These are phyloP conservation scores for Drosophila cognata DNA, from an alignment of 2,888 invertebrate species.

Conservation along the genomic window DNA sequence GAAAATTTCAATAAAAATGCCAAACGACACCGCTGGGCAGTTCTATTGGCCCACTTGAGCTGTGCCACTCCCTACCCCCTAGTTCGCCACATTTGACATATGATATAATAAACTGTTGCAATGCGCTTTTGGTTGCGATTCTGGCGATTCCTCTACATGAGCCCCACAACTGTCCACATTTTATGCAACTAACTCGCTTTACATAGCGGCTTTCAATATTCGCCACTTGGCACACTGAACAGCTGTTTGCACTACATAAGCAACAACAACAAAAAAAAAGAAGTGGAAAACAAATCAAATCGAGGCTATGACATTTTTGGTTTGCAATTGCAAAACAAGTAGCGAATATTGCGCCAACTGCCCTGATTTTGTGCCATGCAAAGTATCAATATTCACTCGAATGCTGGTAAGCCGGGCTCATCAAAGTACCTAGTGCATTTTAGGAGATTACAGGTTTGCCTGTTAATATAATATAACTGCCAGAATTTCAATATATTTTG, in stretches of 20 bases:
- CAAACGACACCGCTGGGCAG: constrained; percentile 26
- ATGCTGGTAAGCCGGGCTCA: not conserved
- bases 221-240: constrained; percentile 6
- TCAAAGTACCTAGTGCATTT: not conserved
- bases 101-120: constrained; percentile 59
- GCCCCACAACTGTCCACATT: constrained; percentile 26
- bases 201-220: constrained; percentile 50
- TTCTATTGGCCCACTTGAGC: constrained; percentile 17
- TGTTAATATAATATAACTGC: not conserved
- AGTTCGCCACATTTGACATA: constrained; percentile 10
- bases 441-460: not conserved
- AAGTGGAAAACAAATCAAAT: constrained; percentile 15
- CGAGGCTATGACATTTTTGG: constrained; percentile 27
- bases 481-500: not conserved
- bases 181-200: constrained; percentile 42
- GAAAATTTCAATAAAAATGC: constrained; percentile 52
- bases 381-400: constrained; percentile 15
- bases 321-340: constrained; percentile 21
- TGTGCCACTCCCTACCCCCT: not conserved
- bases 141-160: constrained; percentile 12
- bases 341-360: constrained; percentile 37
- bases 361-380: constrained; percentile 2
- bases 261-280: not conserved
- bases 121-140: constrained; percentile 47
- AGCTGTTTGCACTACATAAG: constrained; percentile 5